Conservation (phyloP, 1,140 invertebrate genomes). For the Drosophila varians region DNA sequence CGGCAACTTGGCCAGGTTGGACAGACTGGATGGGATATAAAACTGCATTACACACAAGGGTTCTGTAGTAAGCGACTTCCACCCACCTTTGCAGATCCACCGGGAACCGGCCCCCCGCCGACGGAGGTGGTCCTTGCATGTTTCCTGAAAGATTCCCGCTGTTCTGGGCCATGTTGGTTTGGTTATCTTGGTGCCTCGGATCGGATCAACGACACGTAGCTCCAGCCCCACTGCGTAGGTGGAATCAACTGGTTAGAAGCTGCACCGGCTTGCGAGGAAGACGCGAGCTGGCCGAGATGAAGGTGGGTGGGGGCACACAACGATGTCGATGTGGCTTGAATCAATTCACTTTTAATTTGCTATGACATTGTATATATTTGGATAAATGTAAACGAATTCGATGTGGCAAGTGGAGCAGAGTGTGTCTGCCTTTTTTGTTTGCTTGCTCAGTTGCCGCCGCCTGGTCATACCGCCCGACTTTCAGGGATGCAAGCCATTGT, state of each 20-base stretch:
- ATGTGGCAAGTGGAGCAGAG: conserved; percentile 33
- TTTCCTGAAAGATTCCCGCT: conserved; percentile 48
- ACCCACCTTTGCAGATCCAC: conserved; percentile 61
- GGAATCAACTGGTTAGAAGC: background rate
- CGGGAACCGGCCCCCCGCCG: conserved; percentile 9
- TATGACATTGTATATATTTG: conserved; percentile 17
- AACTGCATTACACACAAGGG: background rate
- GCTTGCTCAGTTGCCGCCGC: background rate
- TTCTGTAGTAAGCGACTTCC: background rate
- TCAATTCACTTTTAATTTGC: conserved; percentile 30
- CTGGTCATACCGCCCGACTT: background rate
- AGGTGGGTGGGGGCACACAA: conserved; percentile 5
- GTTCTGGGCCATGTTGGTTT: conserved; percentile 9
- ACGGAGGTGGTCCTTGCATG: conserved; percentile 62
- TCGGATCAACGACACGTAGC: conserved; percentile 6
- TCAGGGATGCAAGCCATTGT: background rate
- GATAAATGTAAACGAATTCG: conserved; percentile 22
- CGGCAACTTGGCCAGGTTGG: conserved; percentile 33
- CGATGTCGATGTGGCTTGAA: conserved; percentile 10
- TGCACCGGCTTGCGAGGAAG: background rate
- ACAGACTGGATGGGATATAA: background rate
- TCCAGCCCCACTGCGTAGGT: no score
- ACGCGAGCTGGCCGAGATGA: conserved; percentile 8
- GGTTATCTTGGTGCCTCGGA: background rate
- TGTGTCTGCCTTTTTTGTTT: background rate